Percentiles rank a stretch among this genome's conserved stretches.
These are phyloP conservation scores for Zaprionus vittiger DNA, from an alignment of 1,140 invertebrate genomes.

Conservation along the genomic window DNA sequence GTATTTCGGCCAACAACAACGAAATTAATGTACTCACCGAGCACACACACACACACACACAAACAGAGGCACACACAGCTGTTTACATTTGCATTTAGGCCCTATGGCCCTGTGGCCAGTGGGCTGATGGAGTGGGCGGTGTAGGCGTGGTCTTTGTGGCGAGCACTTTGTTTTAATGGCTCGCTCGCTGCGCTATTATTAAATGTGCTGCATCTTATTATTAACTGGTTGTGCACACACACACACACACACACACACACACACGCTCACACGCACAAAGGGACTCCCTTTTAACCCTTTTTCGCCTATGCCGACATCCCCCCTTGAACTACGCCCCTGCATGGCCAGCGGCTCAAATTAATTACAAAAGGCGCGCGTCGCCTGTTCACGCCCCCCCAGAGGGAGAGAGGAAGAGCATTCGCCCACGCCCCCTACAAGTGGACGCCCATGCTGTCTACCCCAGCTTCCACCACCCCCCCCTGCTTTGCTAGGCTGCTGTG, in stretches of 20 bases:
- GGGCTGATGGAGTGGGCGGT: background rate
- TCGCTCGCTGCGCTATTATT: conserved; percentile 69
- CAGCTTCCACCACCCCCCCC: conserved; percentile 10
- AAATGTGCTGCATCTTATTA: conserved; percentile 77
- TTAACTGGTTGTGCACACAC: conserved; percentile 47
- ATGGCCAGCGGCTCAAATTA: conserved; percentile 33
- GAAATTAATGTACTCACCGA: conserved; percentile 70
- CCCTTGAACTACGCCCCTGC: background rate
- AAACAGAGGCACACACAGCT: conserved; percentile 17
- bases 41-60: conserved; percentile 26
- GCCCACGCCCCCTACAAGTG: background rate
- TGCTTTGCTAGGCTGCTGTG: background rate
- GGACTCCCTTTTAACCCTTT: background rate
- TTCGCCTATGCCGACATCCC: background rate
- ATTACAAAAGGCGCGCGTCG: conserved; percentile 41
- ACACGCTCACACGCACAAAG: background rate
- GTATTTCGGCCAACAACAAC: conserved; percentile 41
- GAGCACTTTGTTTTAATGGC: conserved; percentile 76
- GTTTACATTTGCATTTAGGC: conserved; percentile 59
- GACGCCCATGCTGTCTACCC: conserved; percentile 12
- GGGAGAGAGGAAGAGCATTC: background rate
- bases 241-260: background rate
- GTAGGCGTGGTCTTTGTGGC: conserved; percentile 61
- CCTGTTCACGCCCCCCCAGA: conserved; percentile 30
- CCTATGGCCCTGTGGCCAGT: conserved; percentile 3